These are phyloP conservation scores for Micropterix aruncella DNA, from an alignment of 2,888 invertebrate genomes.

Conservation along the genomic window DNA sequence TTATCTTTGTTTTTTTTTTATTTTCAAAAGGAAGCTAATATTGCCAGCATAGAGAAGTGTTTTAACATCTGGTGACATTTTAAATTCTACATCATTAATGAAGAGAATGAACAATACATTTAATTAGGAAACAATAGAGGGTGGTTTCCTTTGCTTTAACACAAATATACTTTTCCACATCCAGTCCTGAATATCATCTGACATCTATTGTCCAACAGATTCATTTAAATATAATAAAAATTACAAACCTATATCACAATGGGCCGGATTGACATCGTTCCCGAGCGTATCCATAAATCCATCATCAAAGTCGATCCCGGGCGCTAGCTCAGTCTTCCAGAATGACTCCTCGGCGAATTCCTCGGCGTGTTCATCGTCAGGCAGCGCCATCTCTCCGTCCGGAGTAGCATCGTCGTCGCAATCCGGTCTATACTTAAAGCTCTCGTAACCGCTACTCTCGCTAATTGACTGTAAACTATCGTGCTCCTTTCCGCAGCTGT, in stretches of 20 bases:
- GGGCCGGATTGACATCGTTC: neutral
- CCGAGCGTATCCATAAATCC: neutral
- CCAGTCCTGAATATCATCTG: too few species aligned
- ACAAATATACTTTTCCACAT: too few species aligned
- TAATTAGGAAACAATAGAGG: too few species aligned
- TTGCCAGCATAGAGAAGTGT: too few species aligned
- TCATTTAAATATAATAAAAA: too few species aligned
- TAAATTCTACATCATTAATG: too few species aligned
- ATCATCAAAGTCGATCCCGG: slow-evolving; percentile 14
- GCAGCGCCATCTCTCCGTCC: slow-evolving; percentile 17
- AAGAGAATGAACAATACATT: too few species aligned
- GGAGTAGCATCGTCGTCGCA: slow-evolving; percentile 35
- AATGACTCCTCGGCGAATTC: slow-evolving; percentile 28
- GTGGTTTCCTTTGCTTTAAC: too few species aligned
- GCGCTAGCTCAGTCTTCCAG: slow-evolving; percentile 28
- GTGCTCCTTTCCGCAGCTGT: slow-evolving; percentile 17
- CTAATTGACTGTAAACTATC: slow-evolving; percentile 58
- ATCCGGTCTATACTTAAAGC: slow-evolving; percentile 43
- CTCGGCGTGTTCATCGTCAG: slow-evolving; percentile 11
- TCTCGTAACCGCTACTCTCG: slow-evolving; percentile 69
- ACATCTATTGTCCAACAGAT: too few species aligned
- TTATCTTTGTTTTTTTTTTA: too few species aligned
- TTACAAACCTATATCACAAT: neutral
- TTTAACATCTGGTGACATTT: too few species aligned
- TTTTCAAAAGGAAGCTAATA: too few species aligned